Base-by-base conservation (phyloP, 2,797 vertebrate genomes). In the Syngnathus rostellatus region DNA sequence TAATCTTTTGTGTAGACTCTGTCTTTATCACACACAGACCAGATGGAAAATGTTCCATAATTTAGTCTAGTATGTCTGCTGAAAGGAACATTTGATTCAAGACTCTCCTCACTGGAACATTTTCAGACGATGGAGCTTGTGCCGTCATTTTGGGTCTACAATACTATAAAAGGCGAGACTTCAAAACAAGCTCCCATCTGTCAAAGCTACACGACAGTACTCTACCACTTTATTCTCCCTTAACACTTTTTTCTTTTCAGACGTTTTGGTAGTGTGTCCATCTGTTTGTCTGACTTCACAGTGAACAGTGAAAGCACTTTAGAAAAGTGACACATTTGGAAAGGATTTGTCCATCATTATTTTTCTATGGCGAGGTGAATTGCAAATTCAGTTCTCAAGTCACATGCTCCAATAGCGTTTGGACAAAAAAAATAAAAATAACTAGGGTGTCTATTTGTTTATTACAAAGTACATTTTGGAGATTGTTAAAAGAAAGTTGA, bases 201-300 rank as follows among this genome's bases (percentile, higher is more conserved):
- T 57, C 25, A 57, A 57, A 57, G 25, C 25, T 12, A 57, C 25
- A n/a, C 17, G n/a, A 17, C 37, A 57, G 40, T 45, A 57, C 40
- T 12, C 40, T 53, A 21, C 11, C 46, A 54, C 2, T 5, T 45
- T 41, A 46, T 60, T 58, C 23, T 31, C 85, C 81, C 84, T 91
- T 93, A 87, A 79, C 31, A 31, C 31, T 66, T 61, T 0, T 64
- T 61, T 10, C 23, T 37, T 68, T 70, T 72, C 86, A 97, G 94
- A 74, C 91, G 79, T 66, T 79, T 91, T 72, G 92, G 90, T 73
- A 86, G 85, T 0, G 83, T 95, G 70, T 90, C 87, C 65, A 76
- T 96, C 74, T 94, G 92, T 72, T 77, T 93, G 62, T 88, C 89
- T n/a, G 94, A 95, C 80, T 90, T 94, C 31, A 62, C 66, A 6